These are phyloP conservation scores for Eolophus roseicapilla DNA, from an alignment of 2,113 vertebrate species.

Conservation along the genomic window DNA sequence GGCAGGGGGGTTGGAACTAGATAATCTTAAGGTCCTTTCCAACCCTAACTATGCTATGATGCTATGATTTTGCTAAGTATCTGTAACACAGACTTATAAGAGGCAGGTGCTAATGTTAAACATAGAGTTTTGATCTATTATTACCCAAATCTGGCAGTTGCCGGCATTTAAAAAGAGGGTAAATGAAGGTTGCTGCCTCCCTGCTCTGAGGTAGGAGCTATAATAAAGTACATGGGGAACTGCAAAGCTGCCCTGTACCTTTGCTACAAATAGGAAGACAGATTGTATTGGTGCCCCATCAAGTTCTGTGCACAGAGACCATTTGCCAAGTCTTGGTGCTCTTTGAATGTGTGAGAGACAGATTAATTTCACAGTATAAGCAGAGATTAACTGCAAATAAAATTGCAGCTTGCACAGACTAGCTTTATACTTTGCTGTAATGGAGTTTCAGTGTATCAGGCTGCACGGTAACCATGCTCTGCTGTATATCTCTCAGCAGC, in stretches of 20 bases:
- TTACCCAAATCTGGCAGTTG: not conserved
- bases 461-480: not conserved
- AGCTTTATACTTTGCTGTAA: conserved; percentile 26
- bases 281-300: not conserved
- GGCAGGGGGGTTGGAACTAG: no score
- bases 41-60: no score
- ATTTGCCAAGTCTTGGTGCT: conserved; percentile 20
- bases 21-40: no score
- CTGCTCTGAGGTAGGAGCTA: not conserved
- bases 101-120: not conserved
- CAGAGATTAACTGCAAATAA: conserved; percentile 67
- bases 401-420: conserved; percentile 2
- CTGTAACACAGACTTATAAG: rapidly evolving
- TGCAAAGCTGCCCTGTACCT: not conserved
- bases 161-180: not conserved
- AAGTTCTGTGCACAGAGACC: not conserved
- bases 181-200: not conserved
- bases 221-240: not conserved
- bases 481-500: conserved; percentile 20
- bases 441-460: conserved; percentile 26
- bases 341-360: conserved; percentile 36
- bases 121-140: not conserved
- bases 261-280: not conserved
- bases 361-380: conserved; percentile 65
- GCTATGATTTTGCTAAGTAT: not conserved